A percentile compares a stretch with the other conserved stretches of the same genome.
phyloP scores from a whole-genome alignment of 2,797 vertebrate genomes.

The Petrocephalus schoutedeni region DNA sequence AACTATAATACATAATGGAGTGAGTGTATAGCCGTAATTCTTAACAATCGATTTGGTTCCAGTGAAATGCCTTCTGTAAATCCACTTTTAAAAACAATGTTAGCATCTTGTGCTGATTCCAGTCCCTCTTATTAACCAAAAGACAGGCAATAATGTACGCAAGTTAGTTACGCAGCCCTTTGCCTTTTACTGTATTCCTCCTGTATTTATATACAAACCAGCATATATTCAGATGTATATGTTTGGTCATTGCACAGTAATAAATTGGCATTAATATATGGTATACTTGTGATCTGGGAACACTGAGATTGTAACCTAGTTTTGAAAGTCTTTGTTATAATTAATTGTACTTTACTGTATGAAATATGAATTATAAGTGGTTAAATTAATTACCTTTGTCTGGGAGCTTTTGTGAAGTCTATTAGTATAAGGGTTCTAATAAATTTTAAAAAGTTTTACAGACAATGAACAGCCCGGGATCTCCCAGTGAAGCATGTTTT shows the following conservation, averaged over 20 bases:
- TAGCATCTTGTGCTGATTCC: constrained; percentile 3
- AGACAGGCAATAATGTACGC: constrained; percentile 27
- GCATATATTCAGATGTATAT: constrained; percentile 26
- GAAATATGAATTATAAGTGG: constrained; percentile 44
- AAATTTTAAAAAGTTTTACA: not conserved
- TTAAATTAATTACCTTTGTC: constrained; percentile 21
- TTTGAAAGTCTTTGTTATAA: constrained; percentile 38
- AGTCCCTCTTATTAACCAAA: constrained; percentile 6
- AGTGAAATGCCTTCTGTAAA: not conserved
- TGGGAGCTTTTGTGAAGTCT: constrained; percentile 16
- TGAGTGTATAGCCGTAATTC: not conserved
- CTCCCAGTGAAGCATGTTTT: constrained; percentile 58
- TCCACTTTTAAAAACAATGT: not conserved
- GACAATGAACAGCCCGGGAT: constrained; percentile 31
- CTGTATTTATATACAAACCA: constrained; percentile 27
- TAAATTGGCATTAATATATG: constrained; percentile 38
- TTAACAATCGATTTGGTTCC: not conserved
- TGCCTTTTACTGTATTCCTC: constrained; percentile 24
- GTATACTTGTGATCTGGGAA: constrained; percentile 27
- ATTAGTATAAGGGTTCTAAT: not conserved
- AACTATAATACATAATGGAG: not conserved
- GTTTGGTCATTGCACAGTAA: constrained; percentile 33
- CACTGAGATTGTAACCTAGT: constrained; percentile 42
- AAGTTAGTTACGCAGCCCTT: constrained; percentile 20
- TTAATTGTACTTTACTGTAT: constrained; percentile 48